Percentiles rank a stretch among this genome's conserved stretches.
These are phyloP conservation scores for Agelas oroides DNA, from an alignment of 37 sponge, comb jelly and placozoan species.

Conservation along the genomic window DNA sequence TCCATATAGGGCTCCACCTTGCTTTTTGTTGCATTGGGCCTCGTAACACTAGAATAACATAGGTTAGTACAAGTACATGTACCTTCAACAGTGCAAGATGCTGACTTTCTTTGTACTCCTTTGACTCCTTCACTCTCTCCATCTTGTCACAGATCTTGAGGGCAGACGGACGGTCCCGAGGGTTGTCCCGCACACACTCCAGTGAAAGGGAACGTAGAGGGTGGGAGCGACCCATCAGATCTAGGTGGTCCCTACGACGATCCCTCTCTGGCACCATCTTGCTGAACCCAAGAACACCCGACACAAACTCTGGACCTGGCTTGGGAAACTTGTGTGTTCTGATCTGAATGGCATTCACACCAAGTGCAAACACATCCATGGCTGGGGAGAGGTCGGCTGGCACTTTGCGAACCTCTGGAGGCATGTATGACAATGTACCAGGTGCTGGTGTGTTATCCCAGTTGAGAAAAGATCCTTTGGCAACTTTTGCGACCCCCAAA, in stretches of 20 bases:
- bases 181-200: slow-evolving; percentile 47
- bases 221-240: slow-evolving; percentile 25
- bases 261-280: slow-evolving; percentile 51
- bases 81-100: slow-evolving; percentile 18
- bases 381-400: slow-evolving; percentile 51
- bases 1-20: too few species aligned
- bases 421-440: slow-evolving; percentile 56
- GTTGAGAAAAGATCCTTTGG: slow-evolving; percentile 31
- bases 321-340: slow-evolving; percentile 47
- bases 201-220: slow-evolving; percentile 25
- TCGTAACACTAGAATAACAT: too few species aligned
- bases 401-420: slow-evolving; percentile 51
- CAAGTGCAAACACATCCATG: slow-evolving; percentile 59
- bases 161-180: slow-evolving; percentile 28
- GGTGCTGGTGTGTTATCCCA: slow-evolving; percentile 60
- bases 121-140: slow-evolving; percentile 2
- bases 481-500: slow-evolving; percentile 58
- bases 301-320: slow-evolving; percentile 38
- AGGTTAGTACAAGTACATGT: too few species aligned
- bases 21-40: too few species aligned
- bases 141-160: slow-evolving; percentile 28
- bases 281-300: slow-evolving; percentile 35
- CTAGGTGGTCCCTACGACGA: slow-evolving; percentile 46
- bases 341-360: slow-evolving; percentile 56
- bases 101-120: slow-evolving; percentile 26